Evolutionary conservation across 2,888 invertebrate genomes (phyloP), one percentile per base, ranked within the genome.

Genomic region (Germaria angustata): DNA sequence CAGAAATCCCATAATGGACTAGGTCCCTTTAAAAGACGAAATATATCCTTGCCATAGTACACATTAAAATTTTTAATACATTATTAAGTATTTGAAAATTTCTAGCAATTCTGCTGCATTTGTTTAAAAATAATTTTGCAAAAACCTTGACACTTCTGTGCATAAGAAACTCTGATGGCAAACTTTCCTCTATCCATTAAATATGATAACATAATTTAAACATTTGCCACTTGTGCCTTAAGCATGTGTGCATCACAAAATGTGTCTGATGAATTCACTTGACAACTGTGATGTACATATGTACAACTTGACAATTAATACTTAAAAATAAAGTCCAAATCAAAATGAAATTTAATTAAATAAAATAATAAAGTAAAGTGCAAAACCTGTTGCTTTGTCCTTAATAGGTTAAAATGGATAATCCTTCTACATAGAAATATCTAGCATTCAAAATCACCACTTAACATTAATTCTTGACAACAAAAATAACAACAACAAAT

Each of bases 401-500:
- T 69, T 65, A 80, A 75, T 80, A 73, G 46, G n/a, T 41, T 11
- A 32, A 39, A 44, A 28, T 28, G 6, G 4, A 28, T 59, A 55
- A 53, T 68, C 39, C 28, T 51, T 22, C 7, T 34, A 46, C 20
- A 13, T 4, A 34, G 11, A 5, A 53, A 32, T 53, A 8, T 53
- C 28, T 53, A n/a, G 13, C n/a, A 28, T 15, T 11, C 2, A 28
- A 59, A 68, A 39, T 44, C 15, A 13, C 17, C 34, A 41, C 39
- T 63, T 75, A 49, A 57, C 80, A 76, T 57, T 20, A 49, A 65
- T 80, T 71, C 49, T 57, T 36, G 49, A 66, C 28, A 65, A 68
- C 22, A 61, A 59, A n/a, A n/a, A n/a, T n/a, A n/a, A n/a, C n/a
- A n/a, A n/a, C n/a, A n/a, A n/a, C n/a, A 28, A 28, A 28, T 3